Evolutionary conservation across 2,888 invertebrate species (phyloP).

Genomic region (Mesoligia furuncula): DNA sequence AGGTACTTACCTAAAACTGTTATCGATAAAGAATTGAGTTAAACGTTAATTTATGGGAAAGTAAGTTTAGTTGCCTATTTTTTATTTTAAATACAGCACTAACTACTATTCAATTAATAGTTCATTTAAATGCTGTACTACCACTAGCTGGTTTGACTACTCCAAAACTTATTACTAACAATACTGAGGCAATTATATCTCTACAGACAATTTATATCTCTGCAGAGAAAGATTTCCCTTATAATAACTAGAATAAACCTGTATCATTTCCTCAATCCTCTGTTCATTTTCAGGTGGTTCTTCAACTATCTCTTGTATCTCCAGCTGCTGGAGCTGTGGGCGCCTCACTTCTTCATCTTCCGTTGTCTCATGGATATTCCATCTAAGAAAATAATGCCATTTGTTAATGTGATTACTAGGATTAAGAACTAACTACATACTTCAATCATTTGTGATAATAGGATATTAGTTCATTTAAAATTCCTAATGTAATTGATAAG

Average conservation of each 20-base stretch:
- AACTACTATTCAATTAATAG: background rate
- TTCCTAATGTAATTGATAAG: slow-evolving; percentile 4
- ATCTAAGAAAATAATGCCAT: slow-evolving; percentile 59
- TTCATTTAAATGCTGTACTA: slow-evolving; percentile 2
- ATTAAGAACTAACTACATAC: slow-evolving; percentile 14
- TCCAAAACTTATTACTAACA: background rate
- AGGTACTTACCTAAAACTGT: no score
- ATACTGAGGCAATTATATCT: background rate
- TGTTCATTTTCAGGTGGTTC: slow-evolving; percentile 76
- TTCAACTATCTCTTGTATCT: slow-evolving; percentile 60
- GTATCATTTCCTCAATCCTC: slow-evolving; percentile 77
- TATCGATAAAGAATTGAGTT: background rate
- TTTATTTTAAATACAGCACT: background rate
- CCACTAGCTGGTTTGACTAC: background rate
- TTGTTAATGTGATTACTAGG: slow-evolving; percentile 3
- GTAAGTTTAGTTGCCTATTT: background rate
- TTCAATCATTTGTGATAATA: slow-evolving; percentile 46
- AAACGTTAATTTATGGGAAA: background rate
- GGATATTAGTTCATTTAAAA: background rate
- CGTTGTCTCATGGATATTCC: slow-evolving; percentile 61
- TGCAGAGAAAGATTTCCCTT: background rate
- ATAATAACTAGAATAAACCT: slow-evolving; percentile 63
- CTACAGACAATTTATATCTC: background rate
- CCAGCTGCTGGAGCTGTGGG: slow-evolving; percentile 56
- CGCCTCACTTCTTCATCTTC: slow-evolving; percentile 53